A percentile compares a stretch with the other conserved stretches of the same genome.
Conservation (phyloP, 2,797 vertebrate species). For the Trichosurus vulpecula region DNA sequence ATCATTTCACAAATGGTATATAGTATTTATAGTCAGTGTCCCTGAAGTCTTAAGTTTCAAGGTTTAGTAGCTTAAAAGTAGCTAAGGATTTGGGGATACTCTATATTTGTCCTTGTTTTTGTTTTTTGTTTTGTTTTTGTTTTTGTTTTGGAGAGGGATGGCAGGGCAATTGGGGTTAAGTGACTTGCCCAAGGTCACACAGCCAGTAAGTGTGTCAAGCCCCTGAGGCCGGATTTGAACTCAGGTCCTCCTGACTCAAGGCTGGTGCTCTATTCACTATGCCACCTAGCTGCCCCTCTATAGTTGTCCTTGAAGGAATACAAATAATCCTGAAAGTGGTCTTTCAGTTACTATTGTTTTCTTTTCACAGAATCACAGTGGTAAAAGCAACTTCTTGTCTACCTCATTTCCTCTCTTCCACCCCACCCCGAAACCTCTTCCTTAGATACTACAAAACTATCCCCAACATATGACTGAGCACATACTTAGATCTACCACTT, state of each 20-base stretch:
- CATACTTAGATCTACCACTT: neutral
- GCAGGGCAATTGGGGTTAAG: no score
- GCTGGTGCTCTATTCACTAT: no score
- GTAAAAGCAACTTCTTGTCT: neutral
- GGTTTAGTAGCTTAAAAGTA: neutral
- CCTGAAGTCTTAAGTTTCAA: neutral
- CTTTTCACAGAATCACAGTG: constrained; percentile 7
- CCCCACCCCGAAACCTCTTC: constrained; percentile 7
- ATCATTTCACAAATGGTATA: neutral
- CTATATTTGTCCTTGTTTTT: neutral
- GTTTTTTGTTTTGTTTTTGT: no score
- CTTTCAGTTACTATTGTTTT: neutral
- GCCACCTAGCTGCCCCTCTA: no score
- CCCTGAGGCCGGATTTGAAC: no score
- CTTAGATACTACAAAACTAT: neutral
- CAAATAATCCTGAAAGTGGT: neutral
- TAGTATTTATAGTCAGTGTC: neutral
- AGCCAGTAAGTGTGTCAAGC: no score
- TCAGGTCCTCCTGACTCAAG: no score
- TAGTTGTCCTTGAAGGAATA: neutral
- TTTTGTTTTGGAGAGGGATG: no score
- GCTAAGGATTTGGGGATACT: neutral
- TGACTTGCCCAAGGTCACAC: no score
- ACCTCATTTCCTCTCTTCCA: neutral
- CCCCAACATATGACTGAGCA: neutral